Evolutionary conservation across 2,113 vertebrate species (phyloP), one percentile per base, ranked within the genome.

Genomic region (Marmota monax): DNA sequence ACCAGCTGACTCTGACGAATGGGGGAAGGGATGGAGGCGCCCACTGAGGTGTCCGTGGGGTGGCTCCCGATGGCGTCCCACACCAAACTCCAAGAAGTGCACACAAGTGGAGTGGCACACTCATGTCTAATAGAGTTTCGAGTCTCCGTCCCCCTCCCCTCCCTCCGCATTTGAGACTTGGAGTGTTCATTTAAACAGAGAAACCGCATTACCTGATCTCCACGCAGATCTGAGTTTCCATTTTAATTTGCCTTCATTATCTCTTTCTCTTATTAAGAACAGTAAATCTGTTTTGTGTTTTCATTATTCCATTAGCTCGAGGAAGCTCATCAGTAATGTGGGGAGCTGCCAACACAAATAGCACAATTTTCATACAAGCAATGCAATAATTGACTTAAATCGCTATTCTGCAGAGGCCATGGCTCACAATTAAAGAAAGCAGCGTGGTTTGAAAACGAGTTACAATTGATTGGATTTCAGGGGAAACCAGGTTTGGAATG

Each of bases 381-480:
- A 98, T 58, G 97, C 96, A 97, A 97, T 99, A 99, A 99, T 99
- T 99, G 98, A 98, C 98, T 99, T 99, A 99, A 98, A 95, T 94
- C 98, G 88, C 97, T 98, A 98, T 98, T 99, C 98, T 98, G 97
- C 87, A 95, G 99, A 99, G 99, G 98, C 98, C 84, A n/a, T 1
- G 51, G 98, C 99, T 98, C 98, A 98, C 99, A 99, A 99, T 99
- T 99, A 99, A 98, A 98, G 98, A 98, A 98, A 98, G 98, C 97
- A 88, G 98, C 11, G 32, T 98, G 98, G 98, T 98, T 98, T 77
- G 56, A 99, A 99, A 99, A 99, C 96, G 98, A 99, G 99, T 99
- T 99, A 99, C 98, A 99, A 99, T 99, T 99, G 99, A 99, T 99
- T 99, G 98, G 98, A 99, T 99, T 99, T 99, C 99, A 98, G 98